Conservation (phyloP, 2,888 invertebrate genomes). For the Onchidella celtica region DNA sequence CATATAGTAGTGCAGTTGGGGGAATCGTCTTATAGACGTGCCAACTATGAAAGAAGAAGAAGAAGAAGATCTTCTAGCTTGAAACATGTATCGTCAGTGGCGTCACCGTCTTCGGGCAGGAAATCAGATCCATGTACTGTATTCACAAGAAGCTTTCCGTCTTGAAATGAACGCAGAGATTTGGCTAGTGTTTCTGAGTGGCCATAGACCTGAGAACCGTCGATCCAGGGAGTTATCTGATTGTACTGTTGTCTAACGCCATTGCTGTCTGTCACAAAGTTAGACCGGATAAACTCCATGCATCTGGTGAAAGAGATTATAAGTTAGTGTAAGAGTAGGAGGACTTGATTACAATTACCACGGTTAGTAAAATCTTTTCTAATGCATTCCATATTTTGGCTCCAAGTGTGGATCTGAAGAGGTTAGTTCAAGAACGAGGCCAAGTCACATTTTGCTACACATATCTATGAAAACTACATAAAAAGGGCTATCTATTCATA, state of each 20-base stretch:
- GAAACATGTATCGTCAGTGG: not conserved
- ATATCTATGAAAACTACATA: too few species aligned
- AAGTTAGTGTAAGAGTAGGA: not conserved
- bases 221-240: constrained; percentile 90
- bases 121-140: not conserved
- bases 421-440: too few species aligned
- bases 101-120: not conserved
- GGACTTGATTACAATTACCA: too few species aligned
- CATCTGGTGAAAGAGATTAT: constrained; percentile 1
- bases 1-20: too few species aligned
- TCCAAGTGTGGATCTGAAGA: too few species aligned
- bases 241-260: constrained; percentile 87
- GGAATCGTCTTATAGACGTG: too few species aligned
- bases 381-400: too few species aligned
- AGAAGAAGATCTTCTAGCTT: too few species aligned
- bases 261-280: not conserved
- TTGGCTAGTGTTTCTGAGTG: constrained; percentile 35
- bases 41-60: too few species aligned
- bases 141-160: constrained; percentile 12
- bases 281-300: constrained; percentile 23
- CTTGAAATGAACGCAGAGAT: not conserved
- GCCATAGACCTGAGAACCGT: constrained; percentile 84
- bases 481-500: too few species aligned
- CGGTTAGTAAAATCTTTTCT: too few species aligned
- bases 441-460: too few species aligned